Percentiles rank a stretch among this genome's conserved stretches.
These are phyloP conservation scores for Oreotrochilus melanogaster DNA, from an alignment of 2,113 vertebrate species.

Conservation along the genomic window DNA sequence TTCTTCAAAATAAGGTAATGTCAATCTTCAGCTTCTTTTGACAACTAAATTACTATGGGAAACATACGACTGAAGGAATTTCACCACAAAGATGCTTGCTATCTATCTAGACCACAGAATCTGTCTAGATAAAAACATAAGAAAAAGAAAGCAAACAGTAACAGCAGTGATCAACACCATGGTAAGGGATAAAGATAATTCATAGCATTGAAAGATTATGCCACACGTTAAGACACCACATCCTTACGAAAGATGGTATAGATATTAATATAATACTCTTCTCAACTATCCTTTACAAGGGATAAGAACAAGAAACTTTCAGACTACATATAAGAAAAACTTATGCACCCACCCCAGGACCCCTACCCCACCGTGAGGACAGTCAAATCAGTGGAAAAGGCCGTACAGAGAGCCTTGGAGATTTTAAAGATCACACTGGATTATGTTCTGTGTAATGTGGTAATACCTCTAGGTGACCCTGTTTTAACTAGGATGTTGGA, in stretches of 20 bases:
- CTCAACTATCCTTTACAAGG: background rate
- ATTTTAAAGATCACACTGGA: background rate
- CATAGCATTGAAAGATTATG: background rate
- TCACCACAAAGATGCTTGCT: background rate
- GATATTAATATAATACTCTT: background rate
- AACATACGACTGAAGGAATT: background rate
- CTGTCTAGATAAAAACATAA: background rate
- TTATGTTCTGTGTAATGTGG: rapidly evolving
- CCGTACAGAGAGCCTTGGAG: background rate
- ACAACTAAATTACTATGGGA: background rate
- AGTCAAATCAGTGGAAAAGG: background rate
- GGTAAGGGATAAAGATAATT: background rate
- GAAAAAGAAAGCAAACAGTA: background rate
- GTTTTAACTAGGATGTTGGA: background rate
- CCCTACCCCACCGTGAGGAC: rapidly evolving
- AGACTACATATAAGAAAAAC: background rate
- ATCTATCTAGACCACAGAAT: background rate
- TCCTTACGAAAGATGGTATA: background rate
- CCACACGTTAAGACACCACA: background rate
- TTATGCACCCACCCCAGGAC: no score
- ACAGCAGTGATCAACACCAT: background rate
- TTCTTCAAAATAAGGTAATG: background rate
- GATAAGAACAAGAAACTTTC: background rate
- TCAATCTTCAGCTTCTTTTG: background rate
- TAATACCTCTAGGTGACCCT: background rate